Percentiles rank a stretch among this genome's conserved stretches.
These are phyloP conservation scores for Salvelinus sp. DNA, from an alignment of 2,113 vertebrate genomes.

Conservation along the genomic window DNA sequence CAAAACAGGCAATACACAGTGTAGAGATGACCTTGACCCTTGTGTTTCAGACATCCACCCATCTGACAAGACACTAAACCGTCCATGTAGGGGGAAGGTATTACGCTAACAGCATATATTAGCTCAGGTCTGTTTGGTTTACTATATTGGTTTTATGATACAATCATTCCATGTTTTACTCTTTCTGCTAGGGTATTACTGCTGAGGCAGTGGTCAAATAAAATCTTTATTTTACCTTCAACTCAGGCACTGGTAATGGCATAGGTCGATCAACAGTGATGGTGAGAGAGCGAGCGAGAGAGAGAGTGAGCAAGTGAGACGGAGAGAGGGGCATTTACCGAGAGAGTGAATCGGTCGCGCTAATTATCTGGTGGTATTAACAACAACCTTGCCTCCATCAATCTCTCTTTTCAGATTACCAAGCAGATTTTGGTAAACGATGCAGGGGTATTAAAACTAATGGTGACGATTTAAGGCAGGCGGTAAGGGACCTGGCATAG, in stretches of 20 bases:
- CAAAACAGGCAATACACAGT: no score
- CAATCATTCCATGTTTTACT: constrained; percentile 4
- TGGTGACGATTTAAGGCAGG: constrained; percentile 28
- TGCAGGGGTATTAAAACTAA: constrained; percentile 31
- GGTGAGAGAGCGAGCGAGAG: neutral
- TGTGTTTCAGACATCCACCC: no score
- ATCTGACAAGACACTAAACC: no score
- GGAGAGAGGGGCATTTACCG: neutral
- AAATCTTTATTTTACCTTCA: neutral
- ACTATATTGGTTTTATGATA: neutral
- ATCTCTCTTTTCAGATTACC: neutral
- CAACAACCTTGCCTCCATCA: neutral
- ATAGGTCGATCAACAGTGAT: neutral
- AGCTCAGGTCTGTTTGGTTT: neutral
- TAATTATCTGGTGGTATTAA: neutral
- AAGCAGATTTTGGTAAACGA: neutral
- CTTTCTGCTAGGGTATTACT: neutral
- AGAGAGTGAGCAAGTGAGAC: no score
- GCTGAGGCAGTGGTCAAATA: neutral
- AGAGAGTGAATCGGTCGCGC: neutral
- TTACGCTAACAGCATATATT: no score
- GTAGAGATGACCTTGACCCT: no score
- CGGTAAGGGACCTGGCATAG: constrained; percentile 17
- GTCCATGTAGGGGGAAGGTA: no score
- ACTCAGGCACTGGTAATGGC: constrained; percentile 1